Evolutionary conservation across 1,140 invertebrate genomes (phyloP), one percentile per base, ranked within the genome.

Genomic region (Macrobrachium rosenbergii): DNA sequence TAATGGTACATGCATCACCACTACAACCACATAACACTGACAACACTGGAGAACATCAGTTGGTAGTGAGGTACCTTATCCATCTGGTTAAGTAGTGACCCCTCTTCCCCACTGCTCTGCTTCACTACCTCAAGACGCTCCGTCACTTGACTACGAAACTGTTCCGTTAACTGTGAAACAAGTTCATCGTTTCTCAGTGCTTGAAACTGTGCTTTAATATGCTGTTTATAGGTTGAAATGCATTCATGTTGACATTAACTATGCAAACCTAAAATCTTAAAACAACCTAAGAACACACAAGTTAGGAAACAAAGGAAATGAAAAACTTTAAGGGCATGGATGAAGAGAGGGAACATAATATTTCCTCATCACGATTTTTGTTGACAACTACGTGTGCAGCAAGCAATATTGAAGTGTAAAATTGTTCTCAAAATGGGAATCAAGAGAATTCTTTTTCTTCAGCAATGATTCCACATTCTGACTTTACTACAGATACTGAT

Each of bases 101-200:
- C 90, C 28, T 91, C 91, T 64, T 90, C 87, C 14, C 89, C 90
- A 64, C 90, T 90, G 76, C 90, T 90, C 79, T 90, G 88, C 59
- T 90, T 87, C 21, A 91, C 91, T 88, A 91, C 91, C 78, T 90
- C 88, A 2, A 91, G 87, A 28, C 89, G 90, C 77, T 91, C 91
- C 63, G 90, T 91, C 23, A 91, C 91, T 88, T 91, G 91, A 17
- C 88, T 89, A 88, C 91, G 90, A 59, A 91, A 86, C 90, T 91
- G 88, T 80, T 89, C 89, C 69, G 89, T 90, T 76, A 90, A 85
- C 89, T 90, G 89, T 87, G 79, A 73, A 81, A 84, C 73, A 83
- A 78, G 76, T 79, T 69, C 37, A 72, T 76, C 60, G 77, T 64
- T 80, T 28, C 63, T 86, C n/a, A 62, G 23, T 80, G 23, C 19